Evolutionary conservation across 2,113 vertebrate genomes (phyloP), one percentile per base, ranked within the genome.

Genomic region (Thamnaconus septentrionalis): DNA sequence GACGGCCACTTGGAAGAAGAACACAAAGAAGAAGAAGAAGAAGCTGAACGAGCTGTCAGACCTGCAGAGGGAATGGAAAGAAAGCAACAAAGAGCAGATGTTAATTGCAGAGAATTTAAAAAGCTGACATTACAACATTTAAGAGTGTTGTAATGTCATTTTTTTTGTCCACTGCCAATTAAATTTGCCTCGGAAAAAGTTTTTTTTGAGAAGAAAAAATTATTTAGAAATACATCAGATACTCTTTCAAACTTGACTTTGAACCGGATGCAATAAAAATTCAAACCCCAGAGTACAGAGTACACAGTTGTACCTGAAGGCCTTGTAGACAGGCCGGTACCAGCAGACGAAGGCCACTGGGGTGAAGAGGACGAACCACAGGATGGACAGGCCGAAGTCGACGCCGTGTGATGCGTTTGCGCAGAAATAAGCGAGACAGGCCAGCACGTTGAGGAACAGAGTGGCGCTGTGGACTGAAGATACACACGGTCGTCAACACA

Each of bases 31-130:
- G 92, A 98, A 99, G 85, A 95, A 94, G 69, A 99, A 98, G 93
- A 98, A 99, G 85, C 92, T 99, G 93, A 99, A 98, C 85, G 97
- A 99, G 84, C 95, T 99, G 93, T 99, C 97, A 0, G 96, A 96
- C 93, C 97, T 99, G 75, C 87, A 90, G 90, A 68, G 0, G 6
- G 48, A 7, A 71, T 72, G 69, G 50, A 3, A 55, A 9, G 75
- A 9, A 69, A 53, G 0, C 71, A 3, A 63, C 3, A 42, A 31
- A 64, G 8, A 8, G 40, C n/a, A 64, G 31, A 53, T 8, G 52
- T 53, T 31, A 53, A 31, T 31, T 31, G 18, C 18, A 31, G 18
- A 31, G 6, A 56, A 7, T 8, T 9, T 4, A 5, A 9, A 10
- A 11, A 2, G 8, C 41, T 40, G 53, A 41, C 9, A 50, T 50